Evolutionary conservation across 2,888 invertebrate species (phyloP), one percentile per base, ranked within the genome.

Genomic region (Idaea aversata): DNA sequence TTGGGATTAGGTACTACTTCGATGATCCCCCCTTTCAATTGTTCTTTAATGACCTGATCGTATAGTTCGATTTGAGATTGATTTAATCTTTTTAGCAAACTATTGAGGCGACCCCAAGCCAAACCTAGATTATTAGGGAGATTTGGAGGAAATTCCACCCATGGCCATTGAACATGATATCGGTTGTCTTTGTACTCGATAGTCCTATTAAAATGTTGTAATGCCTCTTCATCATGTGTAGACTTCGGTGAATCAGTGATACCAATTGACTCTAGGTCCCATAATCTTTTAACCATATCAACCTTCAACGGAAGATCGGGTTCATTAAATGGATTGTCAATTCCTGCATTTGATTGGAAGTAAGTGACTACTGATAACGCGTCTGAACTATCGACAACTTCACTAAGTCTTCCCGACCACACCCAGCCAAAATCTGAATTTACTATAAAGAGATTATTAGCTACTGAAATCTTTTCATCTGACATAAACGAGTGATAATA

Each of bases 201-300:
- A 10, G 68, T 69, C 5, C 69, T 63, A 58, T 73, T 73, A 34
- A 73, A 72, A 3, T 73, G 59, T 16, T 63, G 61, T 0, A 75
- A 34, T 0, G 69, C 70, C 64, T 70, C 70, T 35, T 72, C 73
- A 4, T 74, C 71, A 13, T 63, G 16, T 4, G 63, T 64, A 6
- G 63, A 5, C 7, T 64, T 69, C 2, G 71, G 68, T 10, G 67
- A 65, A 58, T 69, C 70, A 6, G 57, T 69, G 0, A 78, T 77
- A 6, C 76, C 76, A n/a, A 77, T 76, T 0, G 70, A 47, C 66
- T 78, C 75, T 5, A 78, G 35, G 4, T 71, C 69, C 77, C 76
- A 75, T 38, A 78, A 35, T 0, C 7, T 5, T 34, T 66, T 69
- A 0, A 74, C 38, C 7, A 68, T 61, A 4, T 59, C 65, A 16